Evolutionary conservation across 2,113 vertebrate genomes (phyloP).

Genomic region (Scomber colias): DNA sequence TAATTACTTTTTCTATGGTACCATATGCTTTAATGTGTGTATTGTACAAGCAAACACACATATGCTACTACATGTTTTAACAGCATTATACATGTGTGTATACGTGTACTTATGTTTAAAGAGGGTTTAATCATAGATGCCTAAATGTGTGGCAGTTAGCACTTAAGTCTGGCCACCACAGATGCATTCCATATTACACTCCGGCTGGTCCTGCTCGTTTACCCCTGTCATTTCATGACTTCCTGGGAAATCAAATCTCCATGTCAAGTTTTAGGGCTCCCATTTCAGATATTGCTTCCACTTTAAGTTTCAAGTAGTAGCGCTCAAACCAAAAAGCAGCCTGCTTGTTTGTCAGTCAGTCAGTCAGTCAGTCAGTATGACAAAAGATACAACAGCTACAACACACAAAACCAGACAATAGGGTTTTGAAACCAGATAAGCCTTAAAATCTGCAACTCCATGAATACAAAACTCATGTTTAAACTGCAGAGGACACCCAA

Average conservation of each 20-base stretch:
- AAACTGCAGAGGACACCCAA: constrained; percentile 11
- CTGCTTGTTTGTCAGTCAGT: constrained; percentile 2
- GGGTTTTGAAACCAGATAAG: constrained; percentile 14
- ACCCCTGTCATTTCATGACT: constrained; percentile 59
- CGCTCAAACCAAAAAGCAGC: constrained; percentile 1
- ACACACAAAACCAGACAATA: neutral
- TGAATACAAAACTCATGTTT: constrained; percentile 23
- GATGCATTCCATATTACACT: constrained; percentile 57
- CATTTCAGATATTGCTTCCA: constrained; percentile 38
- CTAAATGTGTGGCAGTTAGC: constrained; percentile 24
- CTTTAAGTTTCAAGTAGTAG: neutral
- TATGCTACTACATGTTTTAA: constrained; percentile 43
- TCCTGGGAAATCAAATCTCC: constrained; percentile 33
- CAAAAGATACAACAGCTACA: neutral
- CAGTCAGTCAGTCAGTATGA: neutral
- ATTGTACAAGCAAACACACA: constrained; percentile 12
- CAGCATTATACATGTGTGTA: constrained; percentile 34
- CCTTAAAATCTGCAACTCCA: constrained; percentile 15
- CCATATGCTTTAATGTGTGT: constrained; percentile 33
- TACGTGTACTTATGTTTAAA: constrained; percentile 18
- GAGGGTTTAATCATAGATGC: constrained; percentile 40
- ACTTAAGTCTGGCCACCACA: constrained; percentile 33
- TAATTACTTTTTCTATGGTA: neutral
- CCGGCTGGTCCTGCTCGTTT: constrained; percentile 21
- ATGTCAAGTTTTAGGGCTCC: constrained; percentile 24